Base-by-base conservation (phyloP, 2,888 invertebrate genomes). In the Meganola albula region DNA sequence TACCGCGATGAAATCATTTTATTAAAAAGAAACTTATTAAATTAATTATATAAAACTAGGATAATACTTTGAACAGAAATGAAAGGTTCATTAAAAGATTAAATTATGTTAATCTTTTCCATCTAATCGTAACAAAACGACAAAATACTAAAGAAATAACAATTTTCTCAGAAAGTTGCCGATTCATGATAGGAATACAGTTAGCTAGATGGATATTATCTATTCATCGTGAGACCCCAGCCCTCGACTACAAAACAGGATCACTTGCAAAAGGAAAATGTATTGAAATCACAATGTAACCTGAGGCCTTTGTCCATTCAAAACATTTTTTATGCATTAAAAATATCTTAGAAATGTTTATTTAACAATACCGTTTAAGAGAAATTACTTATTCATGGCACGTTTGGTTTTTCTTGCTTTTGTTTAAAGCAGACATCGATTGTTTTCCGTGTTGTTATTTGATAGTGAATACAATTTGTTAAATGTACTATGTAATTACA, bases 251-350 rank as follows among this genome's bases (percentile, higher is more conserved):
- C 63, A 64, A 73, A 79, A 82, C 76, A 74, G 77, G 74, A 72
- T 74, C 76, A 82, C 76, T 83, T 74, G 74, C 69, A 54, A 69
- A 20, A 67, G 69, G 74, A 75, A 79, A 83, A 82, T 74, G 74
- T 76, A 83, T 80, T 78, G 78, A 80, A 83, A 82, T 78, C 79
- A 82, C 75, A 82, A 79, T 79, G 73, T 74, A 78, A 77, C 75
- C 75, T 68, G 65, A 63, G 53, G 61, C 65, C 63, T 73, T 78
- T 78, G 74, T 76, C 63, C 69, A 68, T 61, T 71, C 57, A 66
- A 70, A 67, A 69, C 69, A 69, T 65, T 69, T 73, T 69, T 73
- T 71, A 64, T 63, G 48, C 53, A 53, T 53, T 53, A 48, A 53
- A 62, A 56, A 57, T 52, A 50, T 54, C 54, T 52, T 35, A 54